Percentiles rank a stretch among this genome's conserved stretches.
phyloP scores from a whole-genome alignment of 2,113 vertebrate genomes.

The Hemiscyllium ocellatum region DNA sequence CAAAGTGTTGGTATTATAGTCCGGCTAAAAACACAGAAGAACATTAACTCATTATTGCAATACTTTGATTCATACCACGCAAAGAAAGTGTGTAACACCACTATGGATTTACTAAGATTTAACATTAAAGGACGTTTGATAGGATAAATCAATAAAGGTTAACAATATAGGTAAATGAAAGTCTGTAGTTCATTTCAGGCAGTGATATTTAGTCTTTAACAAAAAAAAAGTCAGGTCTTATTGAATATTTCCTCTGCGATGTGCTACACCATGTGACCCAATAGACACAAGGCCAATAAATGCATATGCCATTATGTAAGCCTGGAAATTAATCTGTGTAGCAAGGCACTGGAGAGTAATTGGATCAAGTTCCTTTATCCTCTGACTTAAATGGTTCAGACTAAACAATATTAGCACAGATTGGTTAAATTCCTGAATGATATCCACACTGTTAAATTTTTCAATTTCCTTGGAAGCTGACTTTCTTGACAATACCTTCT shows the following conservation, averaged over 20 bases:
- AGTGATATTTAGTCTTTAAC: neutral
- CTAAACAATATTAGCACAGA: neutral
- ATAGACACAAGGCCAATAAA: neutral
- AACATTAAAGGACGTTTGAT: neutral
- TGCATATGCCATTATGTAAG: neutral
- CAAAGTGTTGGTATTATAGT: constrained; percentile 45
- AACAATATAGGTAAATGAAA: neutral
- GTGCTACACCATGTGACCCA: neutral
- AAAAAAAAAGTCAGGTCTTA: neutral
- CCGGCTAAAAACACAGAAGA: constrained; percentile 49
- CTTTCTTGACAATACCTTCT: constrained; percentile 54
- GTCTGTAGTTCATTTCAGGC: neutral
- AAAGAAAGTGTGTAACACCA: neutral
- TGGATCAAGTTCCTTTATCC: neutral
- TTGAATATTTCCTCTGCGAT: neutral
- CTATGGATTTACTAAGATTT: neutral
- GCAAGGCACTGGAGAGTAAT: neutral
- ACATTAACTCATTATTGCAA: neutral
- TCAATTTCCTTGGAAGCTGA: neutral
- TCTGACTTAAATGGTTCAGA: neutral
- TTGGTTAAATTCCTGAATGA: neutral
- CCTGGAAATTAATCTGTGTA: neutral
- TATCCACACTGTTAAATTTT: neutral
- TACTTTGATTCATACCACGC: neutral
- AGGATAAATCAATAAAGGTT: neutral